phyloP scores from a whole-genome alignment of 2,113 vertebrate species.

The Lasiurus cinereus region DNA sequence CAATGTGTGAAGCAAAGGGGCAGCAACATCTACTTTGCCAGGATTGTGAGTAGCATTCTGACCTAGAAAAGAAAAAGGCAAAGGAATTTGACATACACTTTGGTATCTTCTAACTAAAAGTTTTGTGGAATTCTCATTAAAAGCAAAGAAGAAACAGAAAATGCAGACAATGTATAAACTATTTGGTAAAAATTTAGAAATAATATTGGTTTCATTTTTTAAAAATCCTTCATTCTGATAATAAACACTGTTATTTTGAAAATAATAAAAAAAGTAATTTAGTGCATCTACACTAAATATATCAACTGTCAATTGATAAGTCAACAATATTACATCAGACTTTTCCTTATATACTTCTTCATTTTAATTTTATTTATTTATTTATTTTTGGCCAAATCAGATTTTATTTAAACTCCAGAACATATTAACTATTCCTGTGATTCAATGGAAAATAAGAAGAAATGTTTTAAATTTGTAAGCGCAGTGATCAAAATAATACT shows the following conservation, averaged over 20 bases:
- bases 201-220: neutral
- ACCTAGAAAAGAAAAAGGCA: conserved; percentile 68
- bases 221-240: neutral
- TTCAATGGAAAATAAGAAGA: conserved; percentile 73
- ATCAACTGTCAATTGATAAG: neutral
- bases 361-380: neutral
- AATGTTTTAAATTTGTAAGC: conserved; percentile 63
- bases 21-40: conserved; percentile 71
- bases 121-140: conserved; percentile 61
- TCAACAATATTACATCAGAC: neutral
- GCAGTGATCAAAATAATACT: neutral
- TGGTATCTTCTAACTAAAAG: conserved; percentile 72
- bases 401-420: conserved; percentile 67
- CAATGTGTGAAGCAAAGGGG: conserved; percentile 63
- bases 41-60: conserved; percentile 69
- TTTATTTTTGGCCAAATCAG: conserved; percentile 64
- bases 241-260: neutral
- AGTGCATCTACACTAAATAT: neutral
- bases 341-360: neutral
- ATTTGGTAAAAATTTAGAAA: neutral
- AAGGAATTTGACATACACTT: conserved; percentile 51
- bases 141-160: conserved; percentile 56
- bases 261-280: neutral
- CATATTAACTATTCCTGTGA: conserved; percentile 62
- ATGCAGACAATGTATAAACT: neutral